A percentile compares a stretch with the other conserved stretches of the same genome.
Evolutionary conservation across 2,113 vertebrate genomes (phyloP).

Genomic region (Platycercus adscitus): DNA sequence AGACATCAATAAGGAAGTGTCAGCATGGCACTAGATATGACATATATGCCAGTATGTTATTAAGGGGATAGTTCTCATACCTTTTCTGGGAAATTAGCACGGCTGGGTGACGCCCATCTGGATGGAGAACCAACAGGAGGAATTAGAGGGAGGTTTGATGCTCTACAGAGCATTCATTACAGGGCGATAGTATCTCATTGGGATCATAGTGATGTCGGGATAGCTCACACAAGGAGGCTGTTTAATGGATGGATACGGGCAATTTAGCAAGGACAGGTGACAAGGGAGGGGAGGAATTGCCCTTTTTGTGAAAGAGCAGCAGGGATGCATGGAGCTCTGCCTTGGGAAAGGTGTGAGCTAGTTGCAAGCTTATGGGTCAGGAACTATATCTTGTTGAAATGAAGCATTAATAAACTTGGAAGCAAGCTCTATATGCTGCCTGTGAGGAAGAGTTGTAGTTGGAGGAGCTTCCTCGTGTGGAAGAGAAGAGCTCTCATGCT

Average conservation of each 20-base stretch:
- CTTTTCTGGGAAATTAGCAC: not conserved
- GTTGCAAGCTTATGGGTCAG: not conserved
- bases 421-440: not conserved
- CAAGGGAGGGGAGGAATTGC: not conserved
- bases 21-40: not conserved
- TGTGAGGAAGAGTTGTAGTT: not conserved
- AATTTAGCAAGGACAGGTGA: not conserved
- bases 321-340: not conserved
- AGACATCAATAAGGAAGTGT: not conserved
- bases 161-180: not conserved
- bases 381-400: not conserved
- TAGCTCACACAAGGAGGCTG: not conserved
- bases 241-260: not conserved
- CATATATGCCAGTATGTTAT: not conserved
- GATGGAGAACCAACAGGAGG: not conserved
- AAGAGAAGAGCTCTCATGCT: not conserved
- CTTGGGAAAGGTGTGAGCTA: not conserved
- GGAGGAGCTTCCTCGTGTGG: not conserved
- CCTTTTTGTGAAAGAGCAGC: not conserved
- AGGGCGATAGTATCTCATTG: not conserved
- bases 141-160: not conserved
- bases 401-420: not conserved
- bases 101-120: not conserved
- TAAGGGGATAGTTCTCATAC: not conserved
- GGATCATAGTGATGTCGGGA: not conserved